Conservation (phyloP, 1,140 invertebrate species). For the Gonioctena quinquepunctata region DNA sequence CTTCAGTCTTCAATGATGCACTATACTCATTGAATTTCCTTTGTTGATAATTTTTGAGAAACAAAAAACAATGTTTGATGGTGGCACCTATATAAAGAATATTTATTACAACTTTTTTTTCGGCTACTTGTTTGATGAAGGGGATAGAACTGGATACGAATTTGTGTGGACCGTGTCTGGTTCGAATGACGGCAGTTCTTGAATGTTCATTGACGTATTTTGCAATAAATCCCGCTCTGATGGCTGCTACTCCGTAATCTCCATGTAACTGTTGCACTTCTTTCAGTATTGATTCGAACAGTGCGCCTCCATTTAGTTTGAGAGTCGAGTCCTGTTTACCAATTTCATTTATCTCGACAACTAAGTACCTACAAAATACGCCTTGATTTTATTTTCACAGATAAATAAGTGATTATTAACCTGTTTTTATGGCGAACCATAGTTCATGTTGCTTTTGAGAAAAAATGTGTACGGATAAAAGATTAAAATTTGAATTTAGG, state of each 20-base stretch:
- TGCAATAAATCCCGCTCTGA: slow-evolving; percentile 70
- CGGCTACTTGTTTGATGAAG: slow-evolving; percentile 66
- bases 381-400: slow-evolving; percentile 24
- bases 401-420: slow-evolving; percentile 52
- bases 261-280: slow-evolving; percentile 73
- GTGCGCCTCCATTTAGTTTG: slow-evolving; percentile 60
- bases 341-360: slow-evolving; percentile 38
- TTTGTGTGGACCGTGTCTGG: slow-evolving; percentile 72
- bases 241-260: slow-evolving; percentile 70
- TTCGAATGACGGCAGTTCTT: slow-evolving; percentile 71
- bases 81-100: slow-evolving; percentile 77
- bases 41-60: slow-evolving; percentile 69
- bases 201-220: slow-evolving; percentile 79
- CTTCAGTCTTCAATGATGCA: slow-evolving; percentile 59
- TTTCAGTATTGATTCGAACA: slow-evolving; percentile 63
- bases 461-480: no score
- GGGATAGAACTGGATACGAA: slow-evolving; percentile 70
- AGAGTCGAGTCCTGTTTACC: slow-evolving; percentile 56
- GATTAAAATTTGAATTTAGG: no score
- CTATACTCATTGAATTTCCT: slow-evolving; percentile 62
- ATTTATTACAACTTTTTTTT: slow-evolving; percentile 63
- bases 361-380: slow-evolving; percentile 40
- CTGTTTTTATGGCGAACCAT: slow-evolving; percentile 75
- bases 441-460: neutral
- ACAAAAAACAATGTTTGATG: slow-evolving; percentile 75